A percentile compares a stretch with the other conserved stretches of the same genome.
phyloP scores from a whole-genome alignment of 2,888 invertebrate genomes.

The Capitulum mitella region DNA sequence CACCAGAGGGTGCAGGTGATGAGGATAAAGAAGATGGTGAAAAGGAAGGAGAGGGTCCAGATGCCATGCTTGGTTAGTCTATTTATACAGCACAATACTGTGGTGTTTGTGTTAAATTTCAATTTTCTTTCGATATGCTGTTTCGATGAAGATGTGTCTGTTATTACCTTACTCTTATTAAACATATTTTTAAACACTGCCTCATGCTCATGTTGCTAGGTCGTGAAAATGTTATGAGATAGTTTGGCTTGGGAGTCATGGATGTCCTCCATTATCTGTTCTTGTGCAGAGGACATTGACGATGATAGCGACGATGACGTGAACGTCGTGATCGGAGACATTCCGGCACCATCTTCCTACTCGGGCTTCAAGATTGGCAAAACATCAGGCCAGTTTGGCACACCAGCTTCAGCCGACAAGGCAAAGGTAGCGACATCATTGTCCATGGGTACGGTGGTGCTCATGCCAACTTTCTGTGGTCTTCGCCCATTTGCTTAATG shows the following conservation, averaged over 20 bases:
- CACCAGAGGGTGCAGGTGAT: not conserved
- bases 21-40: not conserved
- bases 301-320: constrained; percentile 23
- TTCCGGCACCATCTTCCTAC: not conserved
- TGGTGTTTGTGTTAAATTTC: too few species aligned
- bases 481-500: too few species aligned
- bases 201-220: too few species aligned
- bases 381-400: not conserved
- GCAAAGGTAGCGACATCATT: not conserved
- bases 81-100: too few species aligned
- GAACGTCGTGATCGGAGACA: constrained; percentile 19
- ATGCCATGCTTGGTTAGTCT: not conserved
- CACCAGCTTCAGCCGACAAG: not conserved
- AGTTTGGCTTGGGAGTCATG: too few species aligned
- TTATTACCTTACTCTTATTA: too few species aligned
- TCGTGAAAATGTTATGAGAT: too few species aligned
- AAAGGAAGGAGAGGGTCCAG: not conserved
- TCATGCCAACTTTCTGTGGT: too few species aligned
- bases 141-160: not conserved
- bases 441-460: too few species aligned
- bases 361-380: constrained; percentile 21
- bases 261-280: too few species aligned
- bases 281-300: constrained; percentile 9
- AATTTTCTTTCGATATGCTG: too few species aligned
- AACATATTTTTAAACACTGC: too few species aligned